A percentile compares a stretch with the other conserved stretches of the same genome.
These are phyloP conservation scores for Rattus rattus DNA, from an alignment of 2,113 vertebrate species.

Conservation along the genomic window DNA sequence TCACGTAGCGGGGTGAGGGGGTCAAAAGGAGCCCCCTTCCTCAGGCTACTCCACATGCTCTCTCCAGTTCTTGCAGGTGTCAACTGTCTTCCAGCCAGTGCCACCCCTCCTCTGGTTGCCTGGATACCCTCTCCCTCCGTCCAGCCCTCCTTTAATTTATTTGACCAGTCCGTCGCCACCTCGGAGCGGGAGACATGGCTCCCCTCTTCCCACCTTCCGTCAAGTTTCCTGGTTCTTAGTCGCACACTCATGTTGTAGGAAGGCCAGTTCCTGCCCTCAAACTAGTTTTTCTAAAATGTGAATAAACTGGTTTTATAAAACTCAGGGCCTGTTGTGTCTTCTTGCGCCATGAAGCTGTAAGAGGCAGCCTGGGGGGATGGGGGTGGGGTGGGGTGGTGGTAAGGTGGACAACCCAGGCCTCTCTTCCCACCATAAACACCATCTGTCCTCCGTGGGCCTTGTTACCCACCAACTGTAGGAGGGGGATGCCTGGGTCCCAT, in stretches of 20 bases:
- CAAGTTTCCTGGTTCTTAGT: neutral
- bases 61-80: conserved; percentile 59
- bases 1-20: neutral
- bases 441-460: conserved; percentile 62
- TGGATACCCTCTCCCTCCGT: conserved; percentile 1
- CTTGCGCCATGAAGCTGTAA: neutral
- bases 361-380: neutral
- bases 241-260: neutral
- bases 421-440: conserved; percentile 50
- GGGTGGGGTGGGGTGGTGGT: neutral
- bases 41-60: neutral
- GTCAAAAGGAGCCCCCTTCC: neutral
- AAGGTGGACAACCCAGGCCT: neutral
- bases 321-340: conserved; percentile 41
- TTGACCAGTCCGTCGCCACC: conserved; percentile 9
- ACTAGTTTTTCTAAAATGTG: conserved; percentile 81
- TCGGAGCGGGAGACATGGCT: neutral
- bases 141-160: conserved; percentile 77
- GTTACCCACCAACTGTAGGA: conserved; percentile 51
- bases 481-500: conserved; percentile 68
- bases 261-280: conserved; percentile 57
- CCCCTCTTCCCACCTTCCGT: neutral
- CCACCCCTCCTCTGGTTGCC: conserved; percentile 32
- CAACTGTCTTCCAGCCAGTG: conserved; percentile 49
- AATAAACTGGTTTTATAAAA: conserved; percentile 82